Conservation (phyloP, 1,140 invertebrate genomes). For the Rhizoglyphus robini region DNA sequence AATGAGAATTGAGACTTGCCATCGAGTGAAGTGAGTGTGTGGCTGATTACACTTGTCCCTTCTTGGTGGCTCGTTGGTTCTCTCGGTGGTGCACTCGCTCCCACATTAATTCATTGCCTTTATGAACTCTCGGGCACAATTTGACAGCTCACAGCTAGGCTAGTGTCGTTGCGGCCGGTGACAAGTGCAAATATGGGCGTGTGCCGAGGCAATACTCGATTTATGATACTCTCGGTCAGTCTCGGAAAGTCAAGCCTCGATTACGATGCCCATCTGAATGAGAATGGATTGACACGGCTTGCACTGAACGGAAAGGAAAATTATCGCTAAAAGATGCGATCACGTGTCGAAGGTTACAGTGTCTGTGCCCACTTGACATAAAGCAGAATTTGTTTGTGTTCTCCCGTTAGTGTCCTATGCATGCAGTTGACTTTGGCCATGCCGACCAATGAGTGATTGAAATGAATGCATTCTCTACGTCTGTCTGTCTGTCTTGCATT, state of each 20-base stretch:
- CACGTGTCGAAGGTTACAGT: not conserved
- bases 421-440: too few relatives aligned
- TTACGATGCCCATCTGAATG: not conserved
- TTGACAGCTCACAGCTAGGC: not conserved
- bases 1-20: slow-evolving; percentile 1
- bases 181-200: slow-evolving; percentile 14
- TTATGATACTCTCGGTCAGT: not conserved
- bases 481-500: not conserved
- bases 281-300: not conserved
- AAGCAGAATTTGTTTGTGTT: slow-evolving; percentile 12
- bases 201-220: not conserved
- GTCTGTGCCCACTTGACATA: not conserved
- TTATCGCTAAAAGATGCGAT: not conserved
- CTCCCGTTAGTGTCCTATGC: too few relatives aligned
- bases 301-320: not conserved
- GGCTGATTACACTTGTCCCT: not conserved
- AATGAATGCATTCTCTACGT: not conserved
- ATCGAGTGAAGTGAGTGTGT: not conserved
- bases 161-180: not conserved
- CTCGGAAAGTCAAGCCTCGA: not conserved
- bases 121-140: not conserved
- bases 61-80: not conserved
- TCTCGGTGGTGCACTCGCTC: too few relatives aligned
- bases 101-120: slow-evolving; percentile 13
- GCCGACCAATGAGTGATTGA: slow-evolving; percentile 1